Percentiles rank a stretch among this genome's conserved stretches.
Evolutionary conservation across 2,888 invertebrate genomes (phyloP).

Genomic region (Cheilosia pagana): DNA sequence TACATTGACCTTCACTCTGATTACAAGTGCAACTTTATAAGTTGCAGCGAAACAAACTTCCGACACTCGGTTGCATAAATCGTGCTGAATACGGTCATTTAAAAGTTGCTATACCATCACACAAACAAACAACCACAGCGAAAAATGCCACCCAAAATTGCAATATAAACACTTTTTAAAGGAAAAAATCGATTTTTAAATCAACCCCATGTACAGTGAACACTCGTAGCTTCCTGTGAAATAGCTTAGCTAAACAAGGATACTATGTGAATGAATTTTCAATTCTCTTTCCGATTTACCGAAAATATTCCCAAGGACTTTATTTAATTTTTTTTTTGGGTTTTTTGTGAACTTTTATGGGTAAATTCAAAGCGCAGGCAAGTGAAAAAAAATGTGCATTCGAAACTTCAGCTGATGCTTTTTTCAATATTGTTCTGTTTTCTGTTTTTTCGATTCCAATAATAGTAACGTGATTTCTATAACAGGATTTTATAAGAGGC

Average conservation of each 20-base stretch:
- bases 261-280: constrained; percentile 10
- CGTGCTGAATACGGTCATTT: not conserved
- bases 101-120: not conserved
- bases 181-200: constrained; percentile 7
- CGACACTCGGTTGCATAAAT: not conserved
- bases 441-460: constrained; percentile 4
- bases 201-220: not conserved
- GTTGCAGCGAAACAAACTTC: too few species aligned
- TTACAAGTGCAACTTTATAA: too few species aligned
- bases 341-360: not conserved
- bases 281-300: constrained; percentile 3
- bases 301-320: constrained; percentile 1
- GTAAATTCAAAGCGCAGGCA: constrained; percentile 20
- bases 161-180: not conserved
- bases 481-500: constrained; percentile 8
- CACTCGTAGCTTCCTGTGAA: not conserved
- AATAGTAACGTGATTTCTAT: constrained; percentile 17
- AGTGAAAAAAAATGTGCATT: constrained; percentile 2
- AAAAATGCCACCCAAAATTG: constrained; percentile 4
- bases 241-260: constrained; percentile 7
- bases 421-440: constrained; percentile 17
- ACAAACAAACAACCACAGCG: not conserved
- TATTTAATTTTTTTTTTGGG: not conserved
- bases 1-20: too few species aligned
- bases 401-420: not conserved